Conservation (phyloP, 2,113 vertebrate genomes). For the Brachyhypopomus gauderio region DNA sequence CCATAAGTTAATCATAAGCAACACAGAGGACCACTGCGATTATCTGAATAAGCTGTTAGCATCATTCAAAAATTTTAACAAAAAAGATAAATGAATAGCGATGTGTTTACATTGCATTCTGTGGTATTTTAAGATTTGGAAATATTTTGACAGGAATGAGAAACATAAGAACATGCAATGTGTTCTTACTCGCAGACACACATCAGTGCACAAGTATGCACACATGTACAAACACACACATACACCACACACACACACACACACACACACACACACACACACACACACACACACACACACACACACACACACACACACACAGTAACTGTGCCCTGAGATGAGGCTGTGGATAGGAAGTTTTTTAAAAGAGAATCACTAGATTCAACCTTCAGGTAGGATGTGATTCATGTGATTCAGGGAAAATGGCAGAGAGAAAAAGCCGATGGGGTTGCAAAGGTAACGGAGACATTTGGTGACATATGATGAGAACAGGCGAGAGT, state of each 20-base stretch:
- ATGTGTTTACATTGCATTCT: no score
- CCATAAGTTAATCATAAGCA: not conserved
- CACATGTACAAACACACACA: constrained; percentile 28
- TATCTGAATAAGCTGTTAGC: not conserved
- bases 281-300: constrained; percentile 23
- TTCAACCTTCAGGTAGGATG: constrained; percentile 17
- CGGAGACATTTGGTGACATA: not conserved
- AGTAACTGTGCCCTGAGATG: not conserved
- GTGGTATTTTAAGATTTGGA: not conserved
- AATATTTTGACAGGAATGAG: constrained; percentile 13
- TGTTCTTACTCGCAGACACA: not conserved
- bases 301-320: not conserved
- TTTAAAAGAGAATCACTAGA: constrained; percentile 29
- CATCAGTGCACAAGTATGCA: constrained; percentile 17
- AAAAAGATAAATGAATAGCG: no score
- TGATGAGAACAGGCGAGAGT: constrained; percentile 1
- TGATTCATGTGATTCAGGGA: constrained; percentile 2
- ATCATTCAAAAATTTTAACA: not conserved
- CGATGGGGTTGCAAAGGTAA: constrained; percentile 3
- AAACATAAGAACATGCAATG: not conserved
- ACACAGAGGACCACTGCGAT: no score
- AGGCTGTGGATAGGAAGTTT: constrained; percentile 20
- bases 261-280: not conserved
- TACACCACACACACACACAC: not conserved
- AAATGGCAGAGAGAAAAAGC: constrained; percentile 12